Evolutionary conservation across 2,888 invertebrate species (phyloP).

Genomic region (Phragmatobia fuliginosa): DNA sequence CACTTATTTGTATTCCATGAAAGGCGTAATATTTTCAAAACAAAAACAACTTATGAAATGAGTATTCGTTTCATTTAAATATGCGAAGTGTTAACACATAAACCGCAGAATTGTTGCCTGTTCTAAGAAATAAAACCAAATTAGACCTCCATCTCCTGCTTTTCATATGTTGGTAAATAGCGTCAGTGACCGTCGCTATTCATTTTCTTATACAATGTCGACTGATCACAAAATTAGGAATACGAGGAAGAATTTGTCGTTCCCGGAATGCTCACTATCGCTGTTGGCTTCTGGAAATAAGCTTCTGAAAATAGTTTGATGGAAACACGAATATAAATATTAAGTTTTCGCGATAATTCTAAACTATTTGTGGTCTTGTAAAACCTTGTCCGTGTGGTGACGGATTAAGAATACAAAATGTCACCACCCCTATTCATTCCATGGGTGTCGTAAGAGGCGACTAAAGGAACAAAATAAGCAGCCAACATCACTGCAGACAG

Average conservation of each 20-base stretch:
- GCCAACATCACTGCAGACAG: no score
- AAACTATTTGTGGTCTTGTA: slow-evolving; percentile 2
- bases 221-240: slow-evolving; percentile 32
- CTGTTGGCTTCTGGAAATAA: slow-evolving; percentile 39
- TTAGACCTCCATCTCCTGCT: slow-evolving; percentile 16
- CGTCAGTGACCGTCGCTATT: slow-evolving; percentile 20
- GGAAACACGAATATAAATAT: slow-evolving; percentile 27
- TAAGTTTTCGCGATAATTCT: slow-evolving; percentile 11
- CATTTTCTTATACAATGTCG: slow-evolving; percentile 26
- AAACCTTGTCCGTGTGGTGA: no score
- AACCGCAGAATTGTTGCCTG: not conserved
- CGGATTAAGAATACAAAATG: no score
- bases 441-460: no score
- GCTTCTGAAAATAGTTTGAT: slow-evolving; percentile 38
- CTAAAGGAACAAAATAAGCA: no score
- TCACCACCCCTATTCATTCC: no score
- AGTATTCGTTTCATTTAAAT: not conserved
- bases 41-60: not conserved
- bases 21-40: not conserved
- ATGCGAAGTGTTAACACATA: not conserved
- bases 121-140: slow-evolving; percentile 34
- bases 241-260: slow-evolving; percentile 38
- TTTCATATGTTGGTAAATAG: slow-evolving; percentile 26
- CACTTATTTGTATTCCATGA: no score
- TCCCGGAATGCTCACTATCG: slow-evolving; percentile 29